Percentiles rank a stretch among this genome's conserved stretches.
Conservation (phyloP, 2,888 invertebrate species). For the Eristalis pertinax region DNA sequence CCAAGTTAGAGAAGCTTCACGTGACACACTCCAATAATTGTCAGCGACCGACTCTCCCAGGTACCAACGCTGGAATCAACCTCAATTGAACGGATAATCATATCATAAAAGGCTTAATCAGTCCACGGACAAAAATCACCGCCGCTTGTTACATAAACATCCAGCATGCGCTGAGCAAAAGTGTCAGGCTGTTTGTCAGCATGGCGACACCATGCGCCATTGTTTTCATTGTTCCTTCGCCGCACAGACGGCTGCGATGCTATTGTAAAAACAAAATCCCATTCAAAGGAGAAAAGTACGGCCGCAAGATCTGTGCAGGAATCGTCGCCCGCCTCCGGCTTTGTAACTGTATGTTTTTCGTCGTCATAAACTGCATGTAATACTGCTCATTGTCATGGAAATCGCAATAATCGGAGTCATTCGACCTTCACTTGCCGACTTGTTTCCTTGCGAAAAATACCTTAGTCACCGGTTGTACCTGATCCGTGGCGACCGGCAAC, state of each 20-base stretch:
- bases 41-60: background rate
- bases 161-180: background rate
- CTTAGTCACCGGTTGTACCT: background rate
- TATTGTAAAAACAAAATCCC: background rate
- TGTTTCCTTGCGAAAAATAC: background rate
- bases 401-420: background rate
- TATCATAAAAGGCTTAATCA: background rate
- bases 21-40: too few relatives aligned
- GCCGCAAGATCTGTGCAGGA: background rate
- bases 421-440: background rate
- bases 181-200: conserved; percentile 19
- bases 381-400: background rate
- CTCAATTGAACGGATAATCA: background rate
- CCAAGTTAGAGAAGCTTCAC: too few relatives aligned
- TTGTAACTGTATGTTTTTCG: background rate
- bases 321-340: background rate
- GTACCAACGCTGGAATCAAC: background rate
- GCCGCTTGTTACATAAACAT: background rate
- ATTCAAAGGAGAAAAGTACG: background rate
- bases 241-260: conserved; percentile 9
- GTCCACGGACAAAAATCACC: background rate
- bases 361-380: background rate
- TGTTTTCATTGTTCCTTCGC: conserved; percentile 1
- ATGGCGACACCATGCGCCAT: conserved; percentile 36
- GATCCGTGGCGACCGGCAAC: background rate